Base-by-base conservation (phyloP, 2,113 vertebrate genomes). In the Syngnathus scovelli region DNA sequence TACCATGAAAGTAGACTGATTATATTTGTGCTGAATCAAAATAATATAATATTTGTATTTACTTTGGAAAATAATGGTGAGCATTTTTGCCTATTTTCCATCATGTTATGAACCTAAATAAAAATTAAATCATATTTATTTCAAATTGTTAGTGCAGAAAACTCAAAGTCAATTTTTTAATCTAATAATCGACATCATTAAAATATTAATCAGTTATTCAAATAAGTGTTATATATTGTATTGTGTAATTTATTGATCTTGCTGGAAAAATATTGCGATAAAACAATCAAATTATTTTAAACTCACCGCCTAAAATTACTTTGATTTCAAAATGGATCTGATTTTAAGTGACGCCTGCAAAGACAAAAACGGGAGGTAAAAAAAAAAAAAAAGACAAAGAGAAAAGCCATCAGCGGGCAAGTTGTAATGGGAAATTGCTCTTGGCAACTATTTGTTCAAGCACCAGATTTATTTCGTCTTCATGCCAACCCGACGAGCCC, bases 401-500 rank as follows among this genome's bases (percentile, higher is more conserved):
- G 85, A 91, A 92, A 91, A 92, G 89, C 46, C 88, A 91, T 93
- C 91, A 93, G 85, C 82, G 88, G 92, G 92, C 90, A 91, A 91
- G 94, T 91, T 96, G 95, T 95, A 94, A 93, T 92, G 94, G 94
- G 94, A 96, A 96, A 97, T 97, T 95, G 94, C 93, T 96, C 92
- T 94, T 96, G 95, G 96, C 95, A 96, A 97, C 94, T 96, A 95
- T 96, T 97, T 96, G 95, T 95, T 95, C 93, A 94, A 92, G 93
- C 93, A 93, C 90, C 92, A 92, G 91, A 91, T 92, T 93, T 82
- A 91, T 85, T 86, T 80, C 73, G 74, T 85, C 82, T 88, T 88
- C 76, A 90, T 94, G 93, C 90, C 91, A 95, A 93, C 92, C 94
- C 92, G 92, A 91, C 87, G 90, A 95, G 94, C 90, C 91, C 84